phyloP scores from a whole-genome alignment of 2,888 invertebrate species.

The Cheilosia impressa region DNA sequence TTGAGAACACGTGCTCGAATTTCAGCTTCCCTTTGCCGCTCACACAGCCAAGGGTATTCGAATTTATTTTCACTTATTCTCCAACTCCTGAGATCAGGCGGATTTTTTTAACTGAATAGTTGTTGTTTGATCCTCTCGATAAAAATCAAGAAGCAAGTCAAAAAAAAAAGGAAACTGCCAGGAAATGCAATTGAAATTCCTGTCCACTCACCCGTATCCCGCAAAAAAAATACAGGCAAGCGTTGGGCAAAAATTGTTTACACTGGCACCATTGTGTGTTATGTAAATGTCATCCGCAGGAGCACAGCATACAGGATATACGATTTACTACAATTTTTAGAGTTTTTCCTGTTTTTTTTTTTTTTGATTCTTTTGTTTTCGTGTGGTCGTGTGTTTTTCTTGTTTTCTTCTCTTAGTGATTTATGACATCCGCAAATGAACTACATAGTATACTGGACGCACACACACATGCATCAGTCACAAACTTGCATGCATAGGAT shows the following conservation, averaged over 20 bases:
- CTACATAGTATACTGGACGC: constrained; percentile 28
- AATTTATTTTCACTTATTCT: constrained; percentile 1
- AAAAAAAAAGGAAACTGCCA: constrained; percentile 20
- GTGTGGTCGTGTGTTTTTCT: not conserved
- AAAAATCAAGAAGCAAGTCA: not conserved
- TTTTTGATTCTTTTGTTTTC: not conserved
- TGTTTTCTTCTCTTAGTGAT: constrained; percentile 45
- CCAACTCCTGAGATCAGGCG: not conserved
- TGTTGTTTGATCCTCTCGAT: constrained; percentile 8
- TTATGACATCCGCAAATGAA: constrained; percentile 71
- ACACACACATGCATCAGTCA: not conserved
- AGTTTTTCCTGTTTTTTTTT: constrained; percentile 9
- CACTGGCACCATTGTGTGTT: constrained; percentile 63
- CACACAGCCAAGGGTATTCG: not conserved
- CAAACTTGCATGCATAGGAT: not conserved
- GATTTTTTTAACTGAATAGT: constrained; percentile 22
- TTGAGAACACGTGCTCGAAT: constrained; percentile 61
- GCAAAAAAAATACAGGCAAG: not conserved
- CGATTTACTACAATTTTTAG: constrained; percentile 63
- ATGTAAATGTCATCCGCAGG: constrained; percentile 69
- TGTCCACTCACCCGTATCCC: constrained; percentile 39
- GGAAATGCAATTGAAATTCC: constrained; percentile 65
- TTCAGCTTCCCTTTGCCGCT: constrained; percentile 8
- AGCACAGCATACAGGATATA: constrained; percentile 54
- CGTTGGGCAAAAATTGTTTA: constrained; percentile 40